Conservation (phyloP, 2,797 vertebrate species). For the Myripristis jacobus region DNA sequence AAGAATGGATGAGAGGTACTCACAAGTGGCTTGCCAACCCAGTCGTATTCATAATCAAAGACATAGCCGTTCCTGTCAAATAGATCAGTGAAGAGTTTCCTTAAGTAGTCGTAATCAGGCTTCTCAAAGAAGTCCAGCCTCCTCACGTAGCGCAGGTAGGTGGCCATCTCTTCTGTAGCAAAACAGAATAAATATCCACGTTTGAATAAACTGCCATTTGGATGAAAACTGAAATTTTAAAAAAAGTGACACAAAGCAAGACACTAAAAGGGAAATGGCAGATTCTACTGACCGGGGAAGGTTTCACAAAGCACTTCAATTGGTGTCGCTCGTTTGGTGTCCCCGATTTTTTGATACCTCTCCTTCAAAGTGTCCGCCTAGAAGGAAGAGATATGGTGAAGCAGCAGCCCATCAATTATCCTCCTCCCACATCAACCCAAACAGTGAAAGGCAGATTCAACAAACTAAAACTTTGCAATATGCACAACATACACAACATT, state of each 20-base stretch:
- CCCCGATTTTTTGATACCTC: slow-evolving; percentile 97
- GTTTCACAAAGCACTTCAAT: slow-evolving; percentile 97
- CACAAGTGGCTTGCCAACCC: slow-evolving; percentile 99
- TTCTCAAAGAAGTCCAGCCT: slow-evolving; percentile 98
- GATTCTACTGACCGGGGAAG: slow-evolving; percentile 90
- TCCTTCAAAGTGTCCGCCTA: slow-evolving; percentile 98
- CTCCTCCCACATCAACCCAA: not conserved
- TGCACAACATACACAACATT: not conserved
- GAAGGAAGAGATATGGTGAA: slow-evolving; percentile 5
- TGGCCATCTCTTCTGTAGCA: slow-evolving; percentile 94
- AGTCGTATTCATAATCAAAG: slow-evolving; percentile 99
- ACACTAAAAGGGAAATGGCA: not conserved
- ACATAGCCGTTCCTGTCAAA: slow-evolving; percentile 94
- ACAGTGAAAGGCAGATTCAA: not conserved
- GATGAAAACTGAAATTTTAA: not conserved
- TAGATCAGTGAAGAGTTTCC: slow-evolving; percentile 96
- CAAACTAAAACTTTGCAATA: not conserved
- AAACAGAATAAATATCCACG: slow-evolving; percentile 35
- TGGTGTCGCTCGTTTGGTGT: slow-evolving; percentile 95
- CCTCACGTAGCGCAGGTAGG: slow-evolving; percentile 96
- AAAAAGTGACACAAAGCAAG: not conserved
- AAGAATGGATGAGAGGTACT: slow-evolving; percentile 64
- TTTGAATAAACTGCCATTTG: not conserved
- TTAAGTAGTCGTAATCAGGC: slow-evolving; percentile 96
- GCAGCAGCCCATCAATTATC: not conserved